These are phyloP conservation scores for Thamnophis elegans DNA, from an alignment of 2,797 vertebrate species.

Conservation along the genomic window DNA sequence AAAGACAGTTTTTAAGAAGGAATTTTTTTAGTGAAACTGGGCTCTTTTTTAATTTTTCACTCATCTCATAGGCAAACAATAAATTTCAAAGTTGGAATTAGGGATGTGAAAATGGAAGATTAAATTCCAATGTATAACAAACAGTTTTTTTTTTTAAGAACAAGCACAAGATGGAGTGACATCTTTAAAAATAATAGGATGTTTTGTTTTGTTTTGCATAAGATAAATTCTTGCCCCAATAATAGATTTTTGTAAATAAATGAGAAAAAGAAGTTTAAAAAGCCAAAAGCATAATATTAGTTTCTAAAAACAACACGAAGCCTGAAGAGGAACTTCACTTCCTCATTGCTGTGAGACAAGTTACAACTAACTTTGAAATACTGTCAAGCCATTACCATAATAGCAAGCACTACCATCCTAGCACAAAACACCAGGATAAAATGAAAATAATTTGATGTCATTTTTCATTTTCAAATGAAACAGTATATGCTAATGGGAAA, in stretches of 20 bases:
- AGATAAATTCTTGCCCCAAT: accelerated
- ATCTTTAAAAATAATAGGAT: neutral
- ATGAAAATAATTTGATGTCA: slow-evolving; percentile 18
- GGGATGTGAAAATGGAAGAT: neutral
- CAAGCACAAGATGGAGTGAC: neutral
- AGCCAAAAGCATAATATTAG: neutral
- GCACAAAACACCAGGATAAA: neutral
- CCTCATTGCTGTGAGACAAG: neutral
- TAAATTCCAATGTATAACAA: neutral
- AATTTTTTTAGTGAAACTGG: slow-evolving; percentile 34
- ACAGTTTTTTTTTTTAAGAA: neutral
- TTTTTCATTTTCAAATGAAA: slow-evolving; percentile 33
- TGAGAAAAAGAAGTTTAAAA: neutral
- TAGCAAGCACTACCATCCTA: slow-evolving; percentile 12
- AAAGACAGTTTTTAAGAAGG: slow-evolving; percentile 49
- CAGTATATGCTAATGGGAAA: slow-evolving; percentile 15
- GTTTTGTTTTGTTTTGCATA: neutral
- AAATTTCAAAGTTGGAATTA: slow-evolving; percentile 34
- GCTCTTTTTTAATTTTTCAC: slow-evolving; percentile 44
- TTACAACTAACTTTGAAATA: neutral
- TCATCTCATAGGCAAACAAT: slow-evolving; percentile 30
- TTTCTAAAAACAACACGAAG: neutral
- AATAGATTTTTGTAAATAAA: accelerated
- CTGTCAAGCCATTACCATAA: neutral
- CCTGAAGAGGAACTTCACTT: neutral